Percentiles rank a stretch among this genome's conserved stretches.
Evolutionary conservation across 1,140 invertebrate genomes (phyloP).

Genomic region (Drosophila jambulina): DNA sequence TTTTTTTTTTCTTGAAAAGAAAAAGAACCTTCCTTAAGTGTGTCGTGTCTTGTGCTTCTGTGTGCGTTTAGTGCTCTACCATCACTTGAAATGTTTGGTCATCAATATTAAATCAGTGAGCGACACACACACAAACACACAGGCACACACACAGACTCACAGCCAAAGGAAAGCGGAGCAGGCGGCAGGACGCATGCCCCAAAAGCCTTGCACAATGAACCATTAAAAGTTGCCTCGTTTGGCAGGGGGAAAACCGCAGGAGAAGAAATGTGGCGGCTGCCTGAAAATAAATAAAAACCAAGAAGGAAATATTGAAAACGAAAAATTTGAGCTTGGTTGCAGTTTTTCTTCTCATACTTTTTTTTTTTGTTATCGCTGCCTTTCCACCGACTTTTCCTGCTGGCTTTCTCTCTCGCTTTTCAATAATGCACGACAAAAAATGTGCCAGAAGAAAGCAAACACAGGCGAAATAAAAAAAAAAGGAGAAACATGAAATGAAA

Average conservation of each 20-base stretch:
- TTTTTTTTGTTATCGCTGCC: slow-evolving; percentile 24
- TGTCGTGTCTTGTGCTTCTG: slow-evolving; percentile 5
- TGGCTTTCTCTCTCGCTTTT: slow-evolving; percentile 49
- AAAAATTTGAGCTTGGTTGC: slow-evolving; percentile 67
- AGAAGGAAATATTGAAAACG: slow-evolving; percentile 71
- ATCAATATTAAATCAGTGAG: slow-evolving; percentile 80
- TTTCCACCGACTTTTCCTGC: slow-evolving; percentile 13
- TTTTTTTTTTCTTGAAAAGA: not conserved
- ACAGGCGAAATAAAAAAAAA: slow-evolving; percentile 18
- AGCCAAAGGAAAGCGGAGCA: not conserved
- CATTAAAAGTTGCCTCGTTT: slow-evolving; percentile 79
- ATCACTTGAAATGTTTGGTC: slow-evolving; percentile 80
- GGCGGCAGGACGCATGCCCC: slow-evolving; percentile 17
- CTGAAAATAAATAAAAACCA: slow-evolving; percentile 5
- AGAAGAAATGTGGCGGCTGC: slow-evolving; percentile 1
- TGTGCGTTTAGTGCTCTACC: slow-evolving; percentile 48
- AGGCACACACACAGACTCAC: slow-evolving; percentile 35
- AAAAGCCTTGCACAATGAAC: slow-evolving; percentile 74
- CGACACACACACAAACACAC: slow-evolving; percentile 50
- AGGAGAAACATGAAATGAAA: slow-evolving; percentile 12
- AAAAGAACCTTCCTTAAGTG: not conserved
- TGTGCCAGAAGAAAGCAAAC: slow-evolving; percentile 29
- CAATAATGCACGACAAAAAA: slow-evolving; percentile 62
- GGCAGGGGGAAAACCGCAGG: slow-evolving; percentile 35
- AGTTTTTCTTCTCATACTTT: slow-evolving; percentile 39